Base-by-base conservation (phyloP, 2,113 vertebrate genomes). In the Petromus typicus region DNA sequence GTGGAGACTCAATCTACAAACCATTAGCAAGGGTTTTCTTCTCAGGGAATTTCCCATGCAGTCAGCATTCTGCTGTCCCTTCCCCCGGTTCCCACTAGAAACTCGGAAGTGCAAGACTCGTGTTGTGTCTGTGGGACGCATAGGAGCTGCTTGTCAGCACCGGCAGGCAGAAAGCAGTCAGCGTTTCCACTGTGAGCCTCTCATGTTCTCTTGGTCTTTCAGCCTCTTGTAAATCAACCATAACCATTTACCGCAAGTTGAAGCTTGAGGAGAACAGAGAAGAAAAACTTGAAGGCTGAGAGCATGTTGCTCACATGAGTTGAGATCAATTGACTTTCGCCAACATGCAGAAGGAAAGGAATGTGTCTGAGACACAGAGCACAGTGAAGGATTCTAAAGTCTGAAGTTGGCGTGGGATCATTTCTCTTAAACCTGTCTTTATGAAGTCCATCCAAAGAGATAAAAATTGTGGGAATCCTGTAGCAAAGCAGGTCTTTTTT, bases 201-300 rank as follows among this genome's bases (percentile, higher is more conserved):
- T 83, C 64, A 16, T 4, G 30, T 11, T 32, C n/a, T 8, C 16
- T 85, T 37, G 0, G 48, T 37, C 82, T 92, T 40, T 93, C 4
- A 57, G 63, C 27, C 14, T 7, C 91, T 43, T 80, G 34, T 83
- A 96, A 85, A 57, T 90, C 86, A 95, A 80, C 85, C 83, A 43
- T 92, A 86, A 91, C 86, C 83, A 91, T 90, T 86, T 69, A 95
- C 83, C 40, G 57, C 92, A 85, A 89, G 64, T 71, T 94, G 84
- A 95, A 91, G 94, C 76, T 91, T 83, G 67, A 66, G 69, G 45
- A 30, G 25, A 40, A 37, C 63, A 71, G 71, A 51, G 34, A 59
- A 34, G 51, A 86, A 3, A 45, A 7, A 17, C 82, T 32, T 89
- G 59, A 40, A 84, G 76, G 27, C 32, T 59, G 45, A 78, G 56